These are phyloP conservation scores for Uria lomvia DNA, from an alignment of 2,113 vertebrate genomes.

Conservation along the genomic window DNA sequence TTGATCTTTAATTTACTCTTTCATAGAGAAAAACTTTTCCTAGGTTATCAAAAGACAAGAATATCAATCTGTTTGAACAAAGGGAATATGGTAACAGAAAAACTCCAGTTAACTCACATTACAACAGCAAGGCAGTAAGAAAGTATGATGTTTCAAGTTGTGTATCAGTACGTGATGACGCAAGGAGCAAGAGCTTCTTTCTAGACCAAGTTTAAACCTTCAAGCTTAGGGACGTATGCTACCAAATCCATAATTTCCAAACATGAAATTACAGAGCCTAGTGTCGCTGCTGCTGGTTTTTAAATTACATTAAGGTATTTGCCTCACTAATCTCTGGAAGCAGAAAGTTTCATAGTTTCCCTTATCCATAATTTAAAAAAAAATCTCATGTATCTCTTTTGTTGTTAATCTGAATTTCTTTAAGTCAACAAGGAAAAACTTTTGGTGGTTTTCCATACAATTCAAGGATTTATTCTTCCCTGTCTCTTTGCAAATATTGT, in stretches of 20 bases:
- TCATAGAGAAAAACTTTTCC: neutral
- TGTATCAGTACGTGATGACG: accelerated
- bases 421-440: neutral
- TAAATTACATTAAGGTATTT: neutral
- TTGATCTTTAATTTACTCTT: neutral
- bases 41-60: neutral
- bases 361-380: neutral
- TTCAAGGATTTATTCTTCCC: neutral
- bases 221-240: neutral
- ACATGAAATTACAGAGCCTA: neutral
- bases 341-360: neutral
- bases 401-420: neutral
- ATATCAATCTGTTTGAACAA: neutral
- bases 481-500: neutral
- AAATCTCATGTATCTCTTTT: neutral
- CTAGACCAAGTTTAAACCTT: neutral
- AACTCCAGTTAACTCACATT: neutral
- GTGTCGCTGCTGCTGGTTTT: neutral
- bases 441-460: neutral
- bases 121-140: neutral
- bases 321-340: neutral
- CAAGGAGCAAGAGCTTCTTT: neutral
- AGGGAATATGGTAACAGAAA: neutral
- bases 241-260: neutral
- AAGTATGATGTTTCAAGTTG: neutral